Evolutionary conservation across 92 coral and sea anemone genomes (phyloP).

Genomic region (Umimayanthus chanpuru): DNA sequence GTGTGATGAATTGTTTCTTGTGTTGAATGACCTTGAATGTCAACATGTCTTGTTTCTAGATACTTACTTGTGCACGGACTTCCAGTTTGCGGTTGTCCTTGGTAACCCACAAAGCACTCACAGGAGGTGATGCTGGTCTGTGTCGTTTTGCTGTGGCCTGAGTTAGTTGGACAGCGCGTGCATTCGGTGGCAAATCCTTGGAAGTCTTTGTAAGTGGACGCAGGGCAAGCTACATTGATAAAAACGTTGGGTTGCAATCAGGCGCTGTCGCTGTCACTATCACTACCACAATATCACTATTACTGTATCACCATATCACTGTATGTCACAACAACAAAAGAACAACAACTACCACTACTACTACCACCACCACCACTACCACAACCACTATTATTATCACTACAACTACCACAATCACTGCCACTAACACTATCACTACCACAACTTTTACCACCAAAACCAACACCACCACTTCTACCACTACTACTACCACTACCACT

Average conservation of each 20-base stretch:
- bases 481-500: no score
- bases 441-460: no score
- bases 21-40: no score
- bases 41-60: background rate
- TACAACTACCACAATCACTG: no score
- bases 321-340: no score
- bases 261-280: background rate
- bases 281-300: no score
- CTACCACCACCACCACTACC: no score
- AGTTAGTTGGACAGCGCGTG: conserved; percentile 63
- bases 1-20: background rate
- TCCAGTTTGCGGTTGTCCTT: conserved; percentile 72
- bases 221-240: conserved; percentile 63
- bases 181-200: conserved; percentile 70
- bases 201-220: conserved; percentile 77
- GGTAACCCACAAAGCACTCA: conserved; percentile 69
- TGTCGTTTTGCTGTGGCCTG: conserved; percentile 61
- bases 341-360: no score
- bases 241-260: background rate
- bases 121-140: conserved; percentile 61
- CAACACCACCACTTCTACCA: no score
- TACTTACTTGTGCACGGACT: conserved; percentile 77
- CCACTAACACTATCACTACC: no score
- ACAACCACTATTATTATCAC: no score
- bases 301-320: background rate